phyloP scores from a whole-genome alignment of 2,888 invertebrate species.

The Holacanthella duospinosa region DNA sequence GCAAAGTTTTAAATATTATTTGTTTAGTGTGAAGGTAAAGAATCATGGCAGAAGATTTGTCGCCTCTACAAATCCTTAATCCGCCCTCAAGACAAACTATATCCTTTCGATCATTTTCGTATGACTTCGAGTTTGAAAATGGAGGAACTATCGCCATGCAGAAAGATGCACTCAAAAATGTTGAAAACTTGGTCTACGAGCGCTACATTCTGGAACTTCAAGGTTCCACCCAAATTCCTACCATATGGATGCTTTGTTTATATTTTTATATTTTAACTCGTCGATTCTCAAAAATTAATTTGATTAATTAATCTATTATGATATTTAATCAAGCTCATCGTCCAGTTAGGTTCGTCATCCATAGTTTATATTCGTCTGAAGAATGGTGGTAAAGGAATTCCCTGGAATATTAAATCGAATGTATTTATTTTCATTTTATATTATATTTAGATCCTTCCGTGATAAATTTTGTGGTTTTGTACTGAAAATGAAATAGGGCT shows the following conservation, averaged over 20 bases:
- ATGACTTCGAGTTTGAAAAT: constrained; percentile 30
- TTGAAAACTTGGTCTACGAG: constrained; percentile 33
- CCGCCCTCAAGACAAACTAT: too few relatives aligned
- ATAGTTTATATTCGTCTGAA: too few relatives aligned
- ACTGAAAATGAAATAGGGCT: neutral
- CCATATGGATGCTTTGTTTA: too few relatives aligned
- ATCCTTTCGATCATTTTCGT: constrained; percentile 8
- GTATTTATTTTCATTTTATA: neutral
- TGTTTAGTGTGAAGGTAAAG: too few relatives aligned
- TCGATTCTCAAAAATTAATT: too few relatives aligned
- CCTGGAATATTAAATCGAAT: neutral
- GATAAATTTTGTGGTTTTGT: neutral
- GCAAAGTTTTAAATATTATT: too few relatives aligned
- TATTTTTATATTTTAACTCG: too few relatives aligned
- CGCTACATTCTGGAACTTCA: constrained; percentile 31
- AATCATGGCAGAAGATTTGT: constrained; percentile 18
- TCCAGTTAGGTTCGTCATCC: too few relatives aligned
- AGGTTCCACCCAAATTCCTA: too few relatives aligned
- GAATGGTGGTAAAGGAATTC: neutral
- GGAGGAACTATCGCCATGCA: constrained; percentile 28
- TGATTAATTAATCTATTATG: too few relatives aligned
- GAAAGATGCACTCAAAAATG: constrained; percentile 30
- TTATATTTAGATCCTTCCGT: neutral
- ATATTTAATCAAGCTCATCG: too few relatives aligned
- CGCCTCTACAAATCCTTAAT: too few relatives aligned